Percentiles rank a stretch among this genome's conserved stretches.
These are phyloP conservation scores for Schlechtendalia chinensis DNA, from an alignment of 1,140 invertebrate genomes.

Conservation along the genomic window DNA sequence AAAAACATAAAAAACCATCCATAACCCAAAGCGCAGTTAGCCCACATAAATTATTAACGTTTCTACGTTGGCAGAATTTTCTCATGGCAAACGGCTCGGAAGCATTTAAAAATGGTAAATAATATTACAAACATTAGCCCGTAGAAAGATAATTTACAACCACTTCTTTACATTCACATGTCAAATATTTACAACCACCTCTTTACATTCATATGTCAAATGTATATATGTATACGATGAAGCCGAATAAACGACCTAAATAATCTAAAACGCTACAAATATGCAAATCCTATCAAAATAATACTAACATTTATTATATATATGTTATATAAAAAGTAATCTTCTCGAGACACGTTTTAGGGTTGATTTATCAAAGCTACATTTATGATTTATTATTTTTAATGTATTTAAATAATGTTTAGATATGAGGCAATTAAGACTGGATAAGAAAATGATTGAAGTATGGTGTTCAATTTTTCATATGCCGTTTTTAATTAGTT, in stretches of 20 bases:
- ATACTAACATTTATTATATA: not conserved
- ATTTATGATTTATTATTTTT: no score
- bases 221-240: not conserved
- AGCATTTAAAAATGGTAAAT: slow-evolving; percentile 36
- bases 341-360: no score
- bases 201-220: slow-evolving; percentile 18
- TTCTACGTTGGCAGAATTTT: slow-evolving; percentile 26
- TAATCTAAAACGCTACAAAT: slow-evolving; percentile 14
- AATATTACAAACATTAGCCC: slow-evolving; percentile 24
- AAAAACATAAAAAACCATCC: slow-evolving; percentile 33
- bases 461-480: no score
- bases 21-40: slow-evolving; percentile 26
- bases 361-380: no score
- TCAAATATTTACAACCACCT: slow-evolving; percentile 35
- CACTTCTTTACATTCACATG: slow-evolving; percentile 1
- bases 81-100: slow-evolving; percentile 11
- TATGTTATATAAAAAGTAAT: no score
- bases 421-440: no score
- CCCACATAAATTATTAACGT: slow-evolving; percentile 26
- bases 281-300: not conserved
- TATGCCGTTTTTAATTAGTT: not conserved
- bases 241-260: slow-evolving; percentile 8
- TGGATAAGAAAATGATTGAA: no score
- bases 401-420: no score
- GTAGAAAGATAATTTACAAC: slow-evolving; percentile 33